Percentiles rank a stretch among this genome's conserved stretches.
Evolutionary conservation across 2,797 vertebrate species (phyloP).

Genomic region (Labeo calbasu): DNA sequence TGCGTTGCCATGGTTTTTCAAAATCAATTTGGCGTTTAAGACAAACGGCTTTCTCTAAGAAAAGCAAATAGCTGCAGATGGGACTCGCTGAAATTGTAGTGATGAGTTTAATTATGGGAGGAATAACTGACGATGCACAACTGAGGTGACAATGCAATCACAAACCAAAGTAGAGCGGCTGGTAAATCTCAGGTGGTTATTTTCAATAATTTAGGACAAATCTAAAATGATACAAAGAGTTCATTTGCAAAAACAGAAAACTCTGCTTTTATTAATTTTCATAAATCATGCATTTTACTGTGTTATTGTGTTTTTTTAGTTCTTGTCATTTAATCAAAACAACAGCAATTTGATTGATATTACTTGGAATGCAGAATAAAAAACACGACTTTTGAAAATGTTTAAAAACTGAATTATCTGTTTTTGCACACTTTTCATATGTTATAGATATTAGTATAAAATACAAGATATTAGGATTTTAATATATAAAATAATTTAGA

Average conservation of each 20-base stretch:
- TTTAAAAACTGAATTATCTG: too few species aligned
- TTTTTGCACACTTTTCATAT: background rate
- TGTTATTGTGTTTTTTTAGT: too few species aligned
- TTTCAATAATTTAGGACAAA: too few species aligned
- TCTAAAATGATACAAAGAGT: too few species aligned
- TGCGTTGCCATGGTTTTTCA: slow-evolving; percentile 12
- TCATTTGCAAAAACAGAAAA: too few species aligned
- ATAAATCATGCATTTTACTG: too few species aligned
- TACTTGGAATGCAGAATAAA: too few species aligned
- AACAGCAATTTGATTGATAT: too few species aligned
- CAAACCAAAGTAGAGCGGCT: background rate
- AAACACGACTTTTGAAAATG: too few species aligned
- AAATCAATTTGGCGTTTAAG: slow-evolving; percentile 7
- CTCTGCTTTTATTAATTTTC: too few species aligned
- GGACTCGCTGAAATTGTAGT: background rate
- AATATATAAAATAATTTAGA: background rate
- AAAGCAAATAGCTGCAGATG: background rate
- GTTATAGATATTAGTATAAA: background rate
- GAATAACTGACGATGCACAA: background rate
- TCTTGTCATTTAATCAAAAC: too few species aligned
- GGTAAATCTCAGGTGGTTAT: background rate
- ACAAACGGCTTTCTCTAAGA: background rate
- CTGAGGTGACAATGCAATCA: background rate
- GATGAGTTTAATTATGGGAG: background rate
- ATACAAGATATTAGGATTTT: background rate